These are phyloP conservation scores for Willisornis vidua DNA, from an alignment of 2,113 vertebrate genomes.

Conservation along the genomic window DNA sequence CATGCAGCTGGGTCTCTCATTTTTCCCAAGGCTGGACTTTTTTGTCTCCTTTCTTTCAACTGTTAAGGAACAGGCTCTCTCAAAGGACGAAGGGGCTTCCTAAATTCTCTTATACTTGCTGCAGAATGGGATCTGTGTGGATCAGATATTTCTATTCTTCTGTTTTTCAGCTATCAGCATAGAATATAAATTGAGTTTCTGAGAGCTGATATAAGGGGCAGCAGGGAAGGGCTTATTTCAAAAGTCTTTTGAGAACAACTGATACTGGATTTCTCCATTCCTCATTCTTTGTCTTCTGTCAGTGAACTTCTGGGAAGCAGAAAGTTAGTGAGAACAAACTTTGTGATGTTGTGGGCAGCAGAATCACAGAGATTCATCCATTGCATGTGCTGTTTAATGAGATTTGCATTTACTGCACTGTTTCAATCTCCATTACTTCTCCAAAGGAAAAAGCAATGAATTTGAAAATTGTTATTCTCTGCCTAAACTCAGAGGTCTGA, in stretches of 20 bases:
- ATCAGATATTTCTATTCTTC: background rate
- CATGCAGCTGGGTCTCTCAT: accelerated
- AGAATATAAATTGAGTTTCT: background rate
- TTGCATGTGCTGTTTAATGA: background rate
- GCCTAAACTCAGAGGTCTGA: background rate
- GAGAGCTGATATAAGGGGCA: background rate
- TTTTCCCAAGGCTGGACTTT: background rate
- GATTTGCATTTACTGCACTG: background rate
- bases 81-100: background rate
- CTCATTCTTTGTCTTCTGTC: background rate
- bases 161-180: background rate
- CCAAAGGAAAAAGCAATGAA: background rate
- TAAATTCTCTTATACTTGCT: background rate
- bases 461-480: background rate
- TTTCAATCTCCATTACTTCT: background rate
- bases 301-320: background rate
- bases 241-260: background rate
- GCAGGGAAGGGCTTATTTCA: background rate
- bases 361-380: background rate
- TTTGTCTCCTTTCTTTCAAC: background rate
- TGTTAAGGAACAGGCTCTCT: background rate
- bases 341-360: background rate
- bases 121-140: background rate
- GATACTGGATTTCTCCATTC: background rate
- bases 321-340: background rate